These are phyloP conservation scores for Pseudobourletiella spinata DNA, from an alignment of 1,140 invertebrate genomes.

Conservation along the genomic window DNA sequence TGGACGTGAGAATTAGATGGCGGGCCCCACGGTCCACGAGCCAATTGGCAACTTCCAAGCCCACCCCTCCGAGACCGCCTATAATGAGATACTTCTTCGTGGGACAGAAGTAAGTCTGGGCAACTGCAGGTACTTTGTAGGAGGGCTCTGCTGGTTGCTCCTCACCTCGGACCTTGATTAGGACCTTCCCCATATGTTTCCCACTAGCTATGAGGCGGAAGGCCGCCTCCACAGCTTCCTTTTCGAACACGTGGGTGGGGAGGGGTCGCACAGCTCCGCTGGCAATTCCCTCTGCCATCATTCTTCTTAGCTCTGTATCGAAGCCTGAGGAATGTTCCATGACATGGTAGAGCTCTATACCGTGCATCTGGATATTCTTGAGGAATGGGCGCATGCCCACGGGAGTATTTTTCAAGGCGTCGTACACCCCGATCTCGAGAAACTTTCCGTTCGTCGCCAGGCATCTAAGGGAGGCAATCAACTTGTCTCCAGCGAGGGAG, in stretches of 20 bases:
- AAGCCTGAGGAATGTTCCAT: conserved; percentile 49
- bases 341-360: conserved; percentile 85
- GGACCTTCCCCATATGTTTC: conserved; percentile 94
- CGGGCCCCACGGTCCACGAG: conserved; percentile 74
- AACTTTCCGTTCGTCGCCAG: conserved; percentile 55
- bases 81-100: conserved; percentile 77
- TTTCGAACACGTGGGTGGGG: conserved; percentile 66
- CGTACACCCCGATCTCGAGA: conserved; percentile 57
- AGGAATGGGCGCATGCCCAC: conserved; percentile 90
- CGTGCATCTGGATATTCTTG: conserved; percentile 93
- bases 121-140: conserved; percentile 56
- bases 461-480: conserved; percentile 55
- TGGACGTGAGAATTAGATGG: conserved; percentile 74
- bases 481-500: conserved; percentile 67
- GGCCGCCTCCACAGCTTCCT: conserved; percentile 81
- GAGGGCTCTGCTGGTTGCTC: conserved; percentile 52
- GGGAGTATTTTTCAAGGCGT: conserved; percentile 43
- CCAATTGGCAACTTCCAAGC: conserved; percentile 86
- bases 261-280: conserved; percentile 76
- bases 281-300: conserved; percentile 59
- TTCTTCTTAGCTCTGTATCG: too few species aligned
- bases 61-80: conserved; percentile 91
- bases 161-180: conserved; percentile 70
- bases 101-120: conserved; percentile 76
- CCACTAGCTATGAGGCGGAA: conserved; percentile 94